Evolutionary conservation across 2,797 vertebrate species (phyloP).

Genomic region (Apogon hyalosoma): DNA sequence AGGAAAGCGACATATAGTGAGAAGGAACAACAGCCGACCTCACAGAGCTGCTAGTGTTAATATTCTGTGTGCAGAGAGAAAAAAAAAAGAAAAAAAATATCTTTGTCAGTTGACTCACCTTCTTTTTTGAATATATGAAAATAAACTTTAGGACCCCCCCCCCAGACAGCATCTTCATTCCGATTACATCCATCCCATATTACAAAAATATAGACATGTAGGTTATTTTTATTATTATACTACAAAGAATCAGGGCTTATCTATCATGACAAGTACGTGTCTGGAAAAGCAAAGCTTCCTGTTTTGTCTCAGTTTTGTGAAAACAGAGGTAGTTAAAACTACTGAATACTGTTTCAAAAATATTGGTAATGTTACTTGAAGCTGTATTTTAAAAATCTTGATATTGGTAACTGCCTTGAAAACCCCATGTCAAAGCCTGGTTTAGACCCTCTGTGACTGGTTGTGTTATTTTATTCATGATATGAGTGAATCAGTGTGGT

Average conservation of each 20-base stretch:
- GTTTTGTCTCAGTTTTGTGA: constrained; percentile 9
- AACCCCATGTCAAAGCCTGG: constrained; percentile 54
- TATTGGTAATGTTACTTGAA: constrained; percentile 21
- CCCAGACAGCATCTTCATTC: no score
- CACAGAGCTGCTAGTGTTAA: no score
- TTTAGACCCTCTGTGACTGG: constrained; percentile 58
- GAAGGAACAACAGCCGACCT: no score
- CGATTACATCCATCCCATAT: no score
- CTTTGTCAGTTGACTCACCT: no score
- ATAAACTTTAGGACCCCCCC: no score
- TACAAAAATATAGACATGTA: no score
- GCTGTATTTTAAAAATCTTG: constrained; percentile 45
- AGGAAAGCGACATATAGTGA: no score
- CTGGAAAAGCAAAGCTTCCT: background rate
- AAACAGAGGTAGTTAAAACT: constrained; percentile 40
- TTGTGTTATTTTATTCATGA: constrained; percentile 70
- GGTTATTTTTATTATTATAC: no score
- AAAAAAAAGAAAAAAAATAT: no score
- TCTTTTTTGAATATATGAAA: no score
- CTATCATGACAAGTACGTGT: background rate
- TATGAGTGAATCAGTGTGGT: constrained; percentile 69
- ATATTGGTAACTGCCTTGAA: constrained; percentile 41
- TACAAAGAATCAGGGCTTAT: background rate
- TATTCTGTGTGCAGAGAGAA: no score
- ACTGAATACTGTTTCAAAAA: constrained; percentile 21